phyloP scores from a whole-genome alignment of 2,888 invertebrate species.

The Trichogramma dendrolimi region DNA sequence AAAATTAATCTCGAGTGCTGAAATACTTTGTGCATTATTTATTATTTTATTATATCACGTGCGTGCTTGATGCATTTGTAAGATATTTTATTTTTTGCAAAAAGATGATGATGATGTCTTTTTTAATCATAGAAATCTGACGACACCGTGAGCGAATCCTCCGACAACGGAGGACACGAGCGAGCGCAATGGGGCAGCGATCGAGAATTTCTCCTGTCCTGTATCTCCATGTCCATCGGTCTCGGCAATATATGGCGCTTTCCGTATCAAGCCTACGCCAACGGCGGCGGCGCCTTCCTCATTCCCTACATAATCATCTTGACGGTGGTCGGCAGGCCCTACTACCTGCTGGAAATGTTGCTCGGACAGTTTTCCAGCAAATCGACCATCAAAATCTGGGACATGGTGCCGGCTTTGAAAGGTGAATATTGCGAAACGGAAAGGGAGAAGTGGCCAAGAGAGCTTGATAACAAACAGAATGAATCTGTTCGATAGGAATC shows the following conservation, averaged over 20 bases:
- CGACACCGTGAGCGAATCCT: too few species aligned
- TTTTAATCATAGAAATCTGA: too few species aligned
- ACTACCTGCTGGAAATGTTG: slow-evolving; percentile 81
- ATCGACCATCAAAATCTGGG: slow-evolving; percentile 74
- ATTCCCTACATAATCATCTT: slow-evolving; percentile 66
- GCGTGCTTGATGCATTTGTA: too few species aligned
- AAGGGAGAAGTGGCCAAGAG: too few species aligned
- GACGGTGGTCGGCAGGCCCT: slow-evolving; percentile 68
- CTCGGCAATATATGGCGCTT: slow-evolving; percentile 68
- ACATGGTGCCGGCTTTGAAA: slow-evolving; percentile 69
- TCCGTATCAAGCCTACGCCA: slow-evolving; percentile 64
- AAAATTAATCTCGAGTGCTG: too few species aligned
- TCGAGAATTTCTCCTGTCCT: slow-evolving; percentile 65
- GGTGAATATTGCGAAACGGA: slow-evolving; percentile 14
- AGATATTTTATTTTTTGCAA: neutral
- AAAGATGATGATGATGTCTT: neutral
- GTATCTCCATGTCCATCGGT: slow-evolving; percentile 65
- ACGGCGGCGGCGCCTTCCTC: slow-evolving; percentile 67
- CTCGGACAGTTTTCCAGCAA: slow-evolving; percentile 80
- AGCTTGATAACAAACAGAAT: too few species aligned
- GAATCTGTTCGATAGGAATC: slow-evolving; percentile 28
- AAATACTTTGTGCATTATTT: too few species aligned
- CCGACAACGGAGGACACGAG: slow-evolving; percentile 7
- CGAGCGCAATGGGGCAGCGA: slow-evolving; percentile 58
- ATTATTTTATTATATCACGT: too few species aligned